Evolutionary conservation across 2,113 vertebrate species (phyloP).

Genomic region (Martes martes): DNA sequence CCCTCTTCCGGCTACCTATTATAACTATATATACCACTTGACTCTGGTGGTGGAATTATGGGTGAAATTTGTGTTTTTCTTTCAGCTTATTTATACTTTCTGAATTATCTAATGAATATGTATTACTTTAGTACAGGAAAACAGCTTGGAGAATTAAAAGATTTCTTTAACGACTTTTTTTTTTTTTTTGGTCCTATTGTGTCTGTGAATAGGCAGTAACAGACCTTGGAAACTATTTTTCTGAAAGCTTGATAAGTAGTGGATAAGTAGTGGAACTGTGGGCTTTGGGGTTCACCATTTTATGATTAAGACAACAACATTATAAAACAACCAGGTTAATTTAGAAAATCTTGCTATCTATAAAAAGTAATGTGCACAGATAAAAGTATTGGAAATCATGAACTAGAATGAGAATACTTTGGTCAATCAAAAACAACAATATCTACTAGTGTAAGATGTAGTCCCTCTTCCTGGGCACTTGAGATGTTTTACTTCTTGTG

Average conservation of each 20-base stretch:
- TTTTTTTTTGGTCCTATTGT: neutral
- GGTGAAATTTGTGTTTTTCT: neutral
- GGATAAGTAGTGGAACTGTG: neutral
- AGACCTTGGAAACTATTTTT: neutral
- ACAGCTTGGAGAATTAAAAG: neutral
- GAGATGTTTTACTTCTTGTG: neutral
- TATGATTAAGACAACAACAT: neutral
- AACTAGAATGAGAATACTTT: neutral
- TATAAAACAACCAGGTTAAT: neutral
- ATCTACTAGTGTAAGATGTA: neutral
- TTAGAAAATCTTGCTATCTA: neutral
- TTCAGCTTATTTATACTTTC: neutral
- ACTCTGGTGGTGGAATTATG: neutral
- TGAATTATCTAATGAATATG: slow-evolving; percentile 11
- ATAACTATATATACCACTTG: neutral
- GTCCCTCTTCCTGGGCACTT: neutral
- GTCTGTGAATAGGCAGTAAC: neutral
- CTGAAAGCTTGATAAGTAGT: neutral
- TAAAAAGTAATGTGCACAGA: neutral
- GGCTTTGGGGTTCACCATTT: neutral
- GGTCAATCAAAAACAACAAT: neutral
- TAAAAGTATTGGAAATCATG: neutral
- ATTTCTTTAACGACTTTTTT: neutral
- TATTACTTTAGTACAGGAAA: slow-evolving; percentile 4
- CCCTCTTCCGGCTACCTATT: neutral